phyloP scores from a whole-genome alignment of 2,888 invertebrate genomes.

The Agrotis puta region DNA sequence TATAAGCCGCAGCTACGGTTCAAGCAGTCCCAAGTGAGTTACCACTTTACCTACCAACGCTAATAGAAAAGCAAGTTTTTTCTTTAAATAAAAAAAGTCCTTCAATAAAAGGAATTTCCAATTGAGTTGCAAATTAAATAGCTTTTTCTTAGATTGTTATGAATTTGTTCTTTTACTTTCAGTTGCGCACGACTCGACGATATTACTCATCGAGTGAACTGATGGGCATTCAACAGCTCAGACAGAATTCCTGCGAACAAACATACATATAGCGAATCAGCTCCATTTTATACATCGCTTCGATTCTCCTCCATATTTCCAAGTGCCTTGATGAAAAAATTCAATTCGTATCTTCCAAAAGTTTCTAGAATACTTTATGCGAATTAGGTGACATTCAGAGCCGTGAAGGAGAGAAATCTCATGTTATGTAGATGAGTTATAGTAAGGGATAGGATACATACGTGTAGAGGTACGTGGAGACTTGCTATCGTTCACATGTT shows the following conservation, averaged over 20 bases:
- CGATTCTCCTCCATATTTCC: conserved; percentile 74
- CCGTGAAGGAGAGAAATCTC: conserved; percentile 43
- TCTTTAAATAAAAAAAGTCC: conserved; percentile 43
- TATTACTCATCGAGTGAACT: conserved; percentile 96
- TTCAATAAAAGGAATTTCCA: conserved; percentile 54
- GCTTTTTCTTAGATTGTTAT: conserved; percentile 70
- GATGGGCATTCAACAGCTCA: conserved; percentile 93
- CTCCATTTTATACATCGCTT: conserved; percentile 65
- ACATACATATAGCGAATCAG: conserved; percentile 94
- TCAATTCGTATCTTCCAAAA: conserved; percentile 73
- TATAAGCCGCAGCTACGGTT: conserved; percentile 96
- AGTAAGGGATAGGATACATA: conserved; percentile 42
- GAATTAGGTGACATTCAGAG: conserved; percentile 59
- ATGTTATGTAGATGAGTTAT: conserved; percentile 45
- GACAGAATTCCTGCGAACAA: conserved; percentile 96
- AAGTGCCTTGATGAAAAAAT: conserved; percentile 82
- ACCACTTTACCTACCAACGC: conserved; percentile 23
- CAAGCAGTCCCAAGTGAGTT: conserved; percentile 95
- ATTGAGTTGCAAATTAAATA: conserved; percentile 61
- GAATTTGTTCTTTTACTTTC: conserved; percentile 89
- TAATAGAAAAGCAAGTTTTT: conserved; percentile 72
- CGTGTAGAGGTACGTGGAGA: conserved; percentile 74
- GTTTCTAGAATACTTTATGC: conserved; percentile 59
- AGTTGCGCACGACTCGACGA: conserved; percentile 93
- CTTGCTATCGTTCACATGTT: conserved; percentile 65